Base-by-base conservation (phyloP, 2,113 vertebrate species). In the Thalassoma bifasciatum region DNA sequence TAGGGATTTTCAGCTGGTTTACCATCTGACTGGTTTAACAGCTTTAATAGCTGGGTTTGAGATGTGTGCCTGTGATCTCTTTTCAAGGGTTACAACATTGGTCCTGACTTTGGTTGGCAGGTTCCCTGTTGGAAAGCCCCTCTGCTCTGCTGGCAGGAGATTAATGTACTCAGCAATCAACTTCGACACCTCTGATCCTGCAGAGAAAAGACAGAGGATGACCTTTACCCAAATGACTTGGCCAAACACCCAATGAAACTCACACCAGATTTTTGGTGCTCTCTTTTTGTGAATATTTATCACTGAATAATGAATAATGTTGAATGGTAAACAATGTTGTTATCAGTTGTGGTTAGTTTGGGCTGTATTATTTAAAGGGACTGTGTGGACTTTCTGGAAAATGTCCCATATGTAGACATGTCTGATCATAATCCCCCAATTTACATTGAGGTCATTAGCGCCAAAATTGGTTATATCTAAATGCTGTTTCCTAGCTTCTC, bases 1-100 rank as follows among this genome's bases (percentile, higher is more conserved):
- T 30, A 69, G 30, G 68, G 57, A 42, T 51, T 44, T n/a, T 71
- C 34, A 16, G 40, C 17, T 23, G 1, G 5, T 66, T 71, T 30
- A 58, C 13, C 38, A 17, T 59, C 30, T 17, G 12, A 44, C 4
- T 1, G 36, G 14, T 58, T 36, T n/a, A 68, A n/a, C 21, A 36
- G 60, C 24, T 24, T 47, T 24, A n/a, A 47, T 16, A 68, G 34
- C 30, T 22, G 12, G 19, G 2, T 49, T 14, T 64, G 26, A 58
- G 34, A 2, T 60, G 10, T 37, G 14, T 26, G 46, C 36, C 38
- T 37, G 24, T 56, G 22, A 60, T 19, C 54, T 22, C 19, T 11
- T 5, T 7, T 9, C 4, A 53, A 23, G 5, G 2, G 16, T 57
- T 46, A 21, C 10, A 30, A 26, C 30, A n/a, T n/a, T 1, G 13